Base-by-base conservation (phyloP, 2,888 invertebrate species). In the Mythimna ferrago region DNA sequence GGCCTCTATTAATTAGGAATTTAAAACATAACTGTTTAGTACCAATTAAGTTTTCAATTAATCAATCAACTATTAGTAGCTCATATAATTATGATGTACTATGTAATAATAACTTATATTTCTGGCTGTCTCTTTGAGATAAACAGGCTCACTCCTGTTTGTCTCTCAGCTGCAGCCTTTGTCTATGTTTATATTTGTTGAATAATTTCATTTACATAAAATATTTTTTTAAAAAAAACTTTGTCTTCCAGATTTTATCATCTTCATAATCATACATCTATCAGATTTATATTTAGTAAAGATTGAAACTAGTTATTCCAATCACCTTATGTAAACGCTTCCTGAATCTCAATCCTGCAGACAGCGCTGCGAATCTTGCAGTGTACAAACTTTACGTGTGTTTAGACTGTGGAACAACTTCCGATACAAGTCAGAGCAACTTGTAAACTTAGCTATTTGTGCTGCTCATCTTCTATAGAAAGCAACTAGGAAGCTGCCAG, bases 341-440 rank as follows among this genome's bases (percentile, higher is more conserved):
- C 21, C 60, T 57, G 65, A 53, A 65, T 65, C 16, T 56, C 16
- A 78, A 56, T 61, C 6, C 26, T 58, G 21, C 14, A 77, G n/a
- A 54, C 19, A 53, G 61, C 53, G 57, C 53, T 26, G 60, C 44
- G 48, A 57, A 62, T 57, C 35, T 16, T 66, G 57, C 57, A 62
- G 56, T 62, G 61, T 62, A 73, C 56, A 38, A 79, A 76, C 73
- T 73, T 57, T 57, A 44, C 32, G 53, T 62, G 32, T 60, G 38
- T 72, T 71, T 54, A 78, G 58, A 71, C 53, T 57, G 1, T 19
- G 26, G 44, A 56, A 35, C 26, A 76, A 79, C 56, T 79, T 66
- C 21, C 38, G 44, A 66, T 65, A 57, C 54, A 65, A 73, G 61
- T 77, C 54, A 16, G 57, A 48, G 65, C 62, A 66, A 60, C 35